Evolutionary conservation across 2,888 invertebrate genomes (phyloP).

Genomic region (Escarpia spicata): DNA sequence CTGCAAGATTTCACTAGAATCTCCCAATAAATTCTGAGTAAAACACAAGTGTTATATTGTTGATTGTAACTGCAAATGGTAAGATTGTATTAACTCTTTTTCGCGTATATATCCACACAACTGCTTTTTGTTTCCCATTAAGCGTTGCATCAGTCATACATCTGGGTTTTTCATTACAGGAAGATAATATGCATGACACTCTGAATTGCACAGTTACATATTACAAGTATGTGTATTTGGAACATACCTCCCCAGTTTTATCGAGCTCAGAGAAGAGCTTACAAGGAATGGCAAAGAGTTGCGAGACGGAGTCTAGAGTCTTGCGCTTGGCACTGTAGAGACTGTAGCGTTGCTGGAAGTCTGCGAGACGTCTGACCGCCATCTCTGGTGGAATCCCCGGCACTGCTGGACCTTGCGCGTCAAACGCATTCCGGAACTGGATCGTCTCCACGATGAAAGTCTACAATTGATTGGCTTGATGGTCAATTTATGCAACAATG

Average conservation of each 20-base stretch:
- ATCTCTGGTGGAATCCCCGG: slow-evolving; percentile 63
- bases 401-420: slow-evolving; percentile 63
- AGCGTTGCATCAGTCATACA: no score
- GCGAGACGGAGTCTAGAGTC: slow-evolving; percentile 65
- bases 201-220: not conserved
- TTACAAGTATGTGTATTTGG: not conserved
- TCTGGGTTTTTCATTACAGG: no score
- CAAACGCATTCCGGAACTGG: slow-evolving; percentile 65
- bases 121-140: no score
- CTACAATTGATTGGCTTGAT: slow-evolving; percentile 43
- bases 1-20: no score
- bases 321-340: slow-evolving; percentile 61
- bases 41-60: no score
- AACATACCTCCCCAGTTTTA: slow-evolving; percentile 63
- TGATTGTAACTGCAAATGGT: no score
- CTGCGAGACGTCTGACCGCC: slow-evolving; percentile 60
- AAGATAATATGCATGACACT: no score
- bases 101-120: no score
- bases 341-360: slow-evolving; percentile 62
- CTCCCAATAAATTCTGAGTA: no score
- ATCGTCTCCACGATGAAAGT: slow-evolving; percentile 66
- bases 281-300: slow-evolving; percentile 63
- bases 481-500: no score
- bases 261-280: slow-evolving; percentile 65
- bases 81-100: no score